phyloP scores from a whole-genome alignment of 2,888 invertebrate genomes.

The Pristionchus exspectatus region DNA sequence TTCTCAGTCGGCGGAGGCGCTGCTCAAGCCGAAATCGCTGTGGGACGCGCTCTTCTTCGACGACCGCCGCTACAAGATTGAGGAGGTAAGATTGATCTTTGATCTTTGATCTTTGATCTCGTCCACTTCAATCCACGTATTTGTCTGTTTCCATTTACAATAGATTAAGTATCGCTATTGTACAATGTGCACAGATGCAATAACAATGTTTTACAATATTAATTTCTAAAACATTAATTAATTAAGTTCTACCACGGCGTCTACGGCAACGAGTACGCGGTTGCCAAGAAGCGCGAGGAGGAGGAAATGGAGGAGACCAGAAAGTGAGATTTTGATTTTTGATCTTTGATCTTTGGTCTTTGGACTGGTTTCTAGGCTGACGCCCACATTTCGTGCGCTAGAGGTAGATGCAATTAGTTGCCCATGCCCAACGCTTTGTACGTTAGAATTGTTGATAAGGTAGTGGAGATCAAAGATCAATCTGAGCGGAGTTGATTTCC shows the following conservation, averaged over 20 bases:
- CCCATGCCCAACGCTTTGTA: background rate
- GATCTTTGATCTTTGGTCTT: background rate
- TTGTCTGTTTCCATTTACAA: too few relatives aligned
- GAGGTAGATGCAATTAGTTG: background rate
- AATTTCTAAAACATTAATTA: too few relatives aligned
- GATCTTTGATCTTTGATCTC: background rate
- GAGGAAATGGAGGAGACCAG: background rate
- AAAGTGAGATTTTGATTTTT: background rate
- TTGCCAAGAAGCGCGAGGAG: background rate
- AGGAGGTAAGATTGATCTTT: background rate
- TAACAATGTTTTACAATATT: too few relatives aligned
- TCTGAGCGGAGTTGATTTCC: background rate
- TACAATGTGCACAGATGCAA: too few relatives aligned
- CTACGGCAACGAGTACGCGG: constrained; percentile 36
- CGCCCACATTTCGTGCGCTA: background rate
- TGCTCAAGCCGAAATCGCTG: constrained; percentile 20
- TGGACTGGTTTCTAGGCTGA: background rate
- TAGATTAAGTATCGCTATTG: too few relatives aligned
- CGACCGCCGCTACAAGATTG: constrained; percentile 11
- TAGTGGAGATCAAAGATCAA: background rate
- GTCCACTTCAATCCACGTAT: background rate
- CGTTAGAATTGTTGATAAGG: background rate
- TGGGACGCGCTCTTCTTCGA: constrained; percentile 50
- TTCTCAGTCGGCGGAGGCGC: background rate
- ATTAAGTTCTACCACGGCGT: background rate